Evolutionary conservation across 1,140 invertebrate genomes (phyloP), one percentile per base, ranked within the genome.

Genomic region (Tribolium madens): DNA sequence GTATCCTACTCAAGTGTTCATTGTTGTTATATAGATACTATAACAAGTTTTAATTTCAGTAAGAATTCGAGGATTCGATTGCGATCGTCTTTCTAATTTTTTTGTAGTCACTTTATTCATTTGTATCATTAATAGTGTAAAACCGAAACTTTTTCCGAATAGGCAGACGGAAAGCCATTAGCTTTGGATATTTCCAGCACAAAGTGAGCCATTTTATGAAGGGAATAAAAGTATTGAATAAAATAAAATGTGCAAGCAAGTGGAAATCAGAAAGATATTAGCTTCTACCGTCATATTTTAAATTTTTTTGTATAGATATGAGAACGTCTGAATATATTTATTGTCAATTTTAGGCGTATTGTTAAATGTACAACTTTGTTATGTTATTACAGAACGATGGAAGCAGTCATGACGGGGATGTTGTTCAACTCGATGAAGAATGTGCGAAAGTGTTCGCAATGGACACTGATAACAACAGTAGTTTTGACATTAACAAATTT

Each of bases 391-490:
- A 85, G 84, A 85, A 82, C 76, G 81, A 84, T 80, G 82, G 83
- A 46, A 70, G 48, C 33, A 73, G 70, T 60, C 79, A 76, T 14
- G 81, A 80, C 18, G 82, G 78, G 26, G 75, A 73, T 14, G 90
- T 90, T 84, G 90, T 91, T 78, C 89, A 91, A 78, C 86, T 93
- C 86, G 92, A 93, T 86, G 91, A 93, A 86, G 92, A 93, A 87
- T 93, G 93, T 90, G 92, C 92, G 84, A 93, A 93, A 86, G 91
- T 93, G 76, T 93, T 93, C 85, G 90, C 91, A 48, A 86, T 86
- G 85, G 84, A 85, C 68, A 77, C 64, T 33, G 80, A 78, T 53
- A 85, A 86, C 57, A 75, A 83, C 75, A 86, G 87, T 60, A 89
- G 91, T 50, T 93, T 92, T 84, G 88, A 92, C 87, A 88, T 92